Base-by-base conservation (phyloP, 2,113 vertebrate species). In the Pavo muticus region DNA sequence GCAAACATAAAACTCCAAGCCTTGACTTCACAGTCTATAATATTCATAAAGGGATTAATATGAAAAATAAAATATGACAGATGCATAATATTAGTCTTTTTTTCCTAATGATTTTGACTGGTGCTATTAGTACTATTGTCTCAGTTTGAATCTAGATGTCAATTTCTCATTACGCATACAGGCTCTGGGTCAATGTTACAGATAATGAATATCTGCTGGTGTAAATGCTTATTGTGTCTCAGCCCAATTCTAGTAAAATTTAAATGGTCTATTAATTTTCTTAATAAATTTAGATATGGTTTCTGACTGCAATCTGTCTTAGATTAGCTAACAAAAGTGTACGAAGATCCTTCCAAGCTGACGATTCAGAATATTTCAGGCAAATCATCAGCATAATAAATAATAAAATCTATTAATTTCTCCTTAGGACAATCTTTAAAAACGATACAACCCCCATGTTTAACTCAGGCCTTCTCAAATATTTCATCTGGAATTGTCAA, bases 281-380 rank as follows among this genome's bases (percentile, higher is more conserved):
- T 97, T 98, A 98, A 98, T 98, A 98, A 97, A 98, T 98, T 98
- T 98, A 98, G 97, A 98, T 97, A 97, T 98, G 97, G 97, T 95
- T 97, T 88, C 94, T 95, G 95, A 97, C 97, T 94, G 27, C 97
- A 98, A 97, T 98, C 97, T 98, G 97, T 97, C 97, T 97, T 97
- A 98, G 97, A 98, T 98, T 98, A 98, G 97, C 96, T 97, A 96
- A 97, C 94, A 96, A 97, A 92, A 98, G 97, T 91, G 87, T 94
- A 90, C 90, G 91, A 97, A 97, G 97, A 96, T 68, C 76, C 83
- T 96, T 95, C 96, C 97, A 97, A 97, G 95, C 83, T 88, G 85
- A 91, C 76, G 50, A 88, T 97, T 97, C 90, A 65, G 96, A 97
- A 86, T 92, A 96, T 95, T 96, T 96, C 92, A 88, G 91, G 92